Base-by-base conservation (phyloP, 2,113 vertebrate genomes). In the Xenopus tropicalis region DNA sequence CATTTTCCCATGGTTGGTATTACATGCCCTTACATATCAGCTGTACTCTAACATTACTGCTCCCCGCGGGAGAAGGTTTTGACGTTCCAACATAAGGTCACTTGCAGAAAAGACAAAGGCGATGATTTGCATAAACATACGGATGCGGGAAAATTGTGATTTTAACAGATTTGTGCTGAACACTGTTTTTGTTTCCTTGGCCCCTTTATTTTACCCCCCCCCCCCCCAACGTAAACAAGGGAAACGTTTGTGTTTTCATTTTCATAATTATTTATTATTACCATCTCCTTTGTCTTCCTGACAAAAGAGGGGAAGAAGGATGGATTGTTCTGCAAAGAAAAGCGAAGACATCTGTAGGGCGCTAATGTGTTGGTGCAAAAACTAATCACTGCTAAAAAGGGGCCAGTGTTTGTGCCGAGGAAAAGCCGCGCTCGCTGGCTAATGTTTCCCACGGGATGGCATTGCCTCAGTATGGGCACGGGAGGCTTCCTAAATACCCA, bases 401-500 rank as follows among this genome's bases (percentile, higher is more conserved):
- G 86, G 81, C 85, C 90, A 89, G 89, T 90, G 89, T 93, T 91
- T 92, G 85, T 87, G 89, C 85, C 88, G 87, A 48, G 83, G 86
- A 83, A 83, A 85, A 86, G 87, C 87, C 88, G 85, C 86, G 86
- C 85, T 85, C 90, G 91, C 89, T 90, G 90, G 93, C 90, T 89
- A 91, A 92, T 90, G 90, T 88, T 92, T 93, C 92, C 92, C 91
- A 91, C 85, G 91, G 92, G 91, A 90, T 87, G 89, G 87, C 87
- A 89, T 89, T 89, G 89, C 91, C 89, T 92, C 87, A 90, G 90
- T 91, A 90, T 93, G 88, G 85, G 91, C 90, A 89, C 88, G 91
- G 90, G 89, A 94, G 93, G 93, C 90, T 91, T 92, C 90, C 92
- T 94, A 90, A 90, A 91, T 90, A 93, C 93, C 90, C 92, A 37